Percentiles rank a stretch among this genome's conserved stretches.
phyloP scores from a whole-genome alignment of 2,113 vertebrate species.

The Mastomys natalensis region DNA sequence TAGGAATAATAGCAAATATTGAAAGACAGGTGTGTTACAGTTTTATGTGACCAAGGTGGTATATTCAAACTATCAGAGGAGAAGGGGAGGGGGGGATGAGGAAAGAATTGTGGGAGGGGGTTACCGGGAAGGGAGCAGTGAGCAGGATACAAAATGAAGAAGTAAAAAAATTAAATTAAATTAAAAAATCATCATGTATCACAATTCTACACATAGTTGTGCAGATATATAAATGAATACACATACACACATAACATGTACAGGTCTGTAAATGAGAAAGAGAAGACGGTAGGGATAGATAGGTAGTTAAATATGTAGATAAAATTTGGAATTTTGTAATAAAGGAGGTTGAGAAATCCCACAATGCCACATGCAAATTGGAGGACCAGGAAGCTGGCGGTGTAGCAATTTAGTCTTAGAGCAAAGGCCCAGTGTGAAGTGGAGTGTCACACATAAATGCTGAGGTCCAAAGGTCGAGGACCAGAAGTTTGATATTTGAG shows the following conservation, averaged over 20 bases:
- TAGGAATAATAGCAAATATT: not conserved
- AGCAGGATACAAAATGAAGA: no score
- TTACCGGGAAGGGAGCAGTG: no score
- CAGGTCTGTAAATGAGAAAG: not conserved
- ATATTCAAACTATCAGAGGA: not conserved
- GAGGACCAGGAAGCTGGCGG: not conserved
- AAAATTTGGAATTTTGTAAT: no score
- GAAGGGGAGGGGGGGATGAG: no score
- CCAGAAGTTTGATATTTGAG: not conserved
- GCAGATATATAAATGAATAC: not conserved
- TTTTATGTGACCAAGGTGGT: not conserved
- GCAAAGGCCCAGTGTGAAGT: no score
- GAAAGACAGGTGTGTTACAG: not conserved
- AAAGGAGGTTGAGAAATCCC: not conserved
- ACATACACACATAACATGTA: not conserved
- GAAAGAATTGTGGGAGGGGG: no score
- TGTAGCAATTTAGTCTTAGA: not conserved
- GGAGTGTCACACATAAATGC: not conserved
- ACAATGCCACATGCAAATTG: not conserved
- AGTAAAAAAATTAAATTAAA: no score
- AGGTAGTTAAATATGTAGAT: not conserved
- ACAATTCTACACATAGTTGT: not conserved
- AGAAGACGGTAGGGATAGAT: not conserved
- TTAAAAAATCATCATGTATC: not conserved
- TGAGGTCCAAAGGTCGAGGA: no score